phyloP scores from a whole-genome alignment of 1,140 invertebrate species.

The Philotrypesis tridentata region DNA sequence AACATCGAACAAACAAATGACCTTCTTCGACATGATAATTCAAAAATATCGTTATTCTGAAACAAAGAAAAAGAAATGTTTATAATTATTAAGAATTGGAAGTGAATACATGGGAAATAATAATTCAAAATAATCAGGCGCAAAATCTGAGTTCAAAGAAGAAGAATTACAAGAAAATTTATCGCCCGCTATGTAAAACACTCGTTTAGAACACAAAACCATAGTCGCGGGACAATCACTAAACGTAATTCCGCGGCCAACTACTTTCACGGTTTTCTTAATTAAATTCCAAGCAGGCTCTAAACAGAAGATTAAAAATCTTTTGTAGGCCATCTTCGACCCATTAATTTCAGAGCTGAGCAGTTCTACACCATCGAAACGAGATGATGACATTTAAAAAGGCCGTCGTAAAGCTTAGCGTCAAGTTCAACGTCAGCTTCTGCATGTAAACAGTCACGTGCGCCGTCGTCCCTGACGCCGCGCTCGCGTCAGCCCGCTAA shows the following conservation, averaged over 20 bases:
- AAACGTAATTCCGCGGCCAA: no score
- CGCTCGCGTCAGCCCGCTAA: not conserved
- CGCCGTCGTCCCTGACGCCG: not conserved
- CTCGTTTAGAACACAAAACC: no score
- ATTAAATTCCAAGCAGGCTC: not conserved
- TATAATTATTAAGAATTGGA: not conserved
- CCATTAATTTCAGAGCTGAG: not conserved
- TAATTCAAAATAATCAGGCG: no score
- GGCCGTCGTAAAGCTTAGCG: not conserved
- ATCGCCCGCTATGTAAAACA: no score
- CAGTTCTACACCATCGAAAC: no score
- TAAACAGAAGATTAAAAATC: no score
- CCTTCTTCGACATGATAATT: constrained; percentile 67
- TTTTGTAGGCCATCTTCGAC: not conserved
- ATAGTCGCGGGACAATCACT: no score
- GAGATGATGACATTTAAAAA: not conserved
- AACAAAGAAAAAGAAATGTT: constrained; percentile 23
- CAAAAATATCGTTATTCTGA: constrained; percentile 5
- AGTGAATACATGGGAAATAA: no score
- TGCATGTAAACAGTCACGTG: constrained; percentile 20
- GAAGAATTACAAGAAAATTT: not conserved
- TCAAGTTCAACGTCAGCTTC: no score
- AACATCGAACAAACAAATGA: constrained; percentile 93
- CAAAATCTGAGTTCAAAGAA: no score
- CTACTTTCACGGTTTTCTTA: not conserved